Evolutionary conservation across 2,797 vertebrate genomes (phyloP), one percentile per base, ranked within the genome.

Genomic region (Adrianichthys oophorus): DNA sequence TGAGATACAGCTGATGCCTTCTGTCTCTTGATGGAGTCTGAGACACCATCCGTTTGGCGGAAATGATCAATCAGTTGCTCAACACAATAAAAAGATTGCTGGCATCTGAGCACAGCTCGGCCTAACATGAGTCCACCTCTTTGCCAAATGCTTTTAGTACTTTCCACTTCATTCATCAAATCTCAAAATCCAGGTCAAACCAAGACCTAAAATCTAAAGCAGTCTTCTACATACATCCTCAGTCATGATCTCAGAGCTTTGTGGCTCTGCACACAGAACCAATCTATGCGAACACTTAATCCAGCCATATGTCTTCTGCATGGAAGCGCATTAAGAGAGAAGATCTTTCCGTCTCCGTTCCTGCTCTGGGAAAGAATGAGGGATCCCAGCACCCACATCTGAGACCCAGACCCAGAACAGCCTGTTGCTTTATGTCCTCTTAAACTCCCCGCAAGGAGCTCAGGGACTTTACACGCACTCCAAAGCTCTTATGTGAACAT

Each of bases 351-450:
- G 76, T 74, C 70, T 84, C 78, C 54, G 64, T 72, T 78, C 65
- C 74, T 57, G 52, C 68, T 76, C 65, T 76, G 77, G 80, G 78
- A 78, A 75, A 78, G 68, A 48, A n/a, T 16, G 66, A 52, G 42
- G 60, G 49, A 85, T 81, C 83, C 24, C 85, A 80, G 26, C 24
- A 56, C 72, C 86, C 86, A 90, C 90, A 90, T 90, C 85, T 85
- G 83, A 90, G 81, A 68, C 68, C 71, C 83, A 76, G 79, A 79
- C 76, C 72, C 74, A 45, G 53, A 53, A 64, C 74, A 55, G 45
- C 59, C 75, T 77, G 71, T 70, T 73, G 76, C 83, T 74, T 74
- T 59, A 78, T 74, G 60, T 78, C 67, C 80, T 58, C 48, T 52
- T 68, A 78, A 70, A 70, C 74, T 67, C 79, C 73, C 68, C 63